Evolutionary conservation across 2,113 vertebrate genomes (phyloP).

Genomic region (Oncorhynchus masou): DNA sequence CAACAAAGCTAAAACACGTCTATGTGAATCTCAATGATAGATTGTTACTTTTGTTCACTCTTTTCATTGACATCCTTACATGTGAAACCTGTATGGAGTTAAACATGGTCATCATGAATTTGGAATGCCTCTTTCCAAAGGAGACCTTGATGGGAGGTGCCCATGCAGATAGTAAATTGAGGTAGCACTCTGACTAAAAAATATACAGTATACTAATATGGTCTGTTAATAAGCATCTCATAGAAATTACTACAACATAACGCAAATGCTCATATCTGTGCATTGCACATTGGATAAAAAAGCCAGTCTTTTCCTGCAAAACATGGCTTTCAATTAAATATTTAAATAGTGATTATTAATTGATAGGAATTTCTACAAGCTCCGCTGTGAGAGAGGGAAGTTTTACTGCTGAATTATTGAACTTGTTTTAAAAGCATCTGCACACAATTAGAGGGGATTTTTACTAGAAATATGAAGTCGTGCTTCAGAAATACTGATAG

Average conservation of each 20-base stretch:
- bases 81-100: too few relatives aligned
- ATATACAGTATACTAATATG: too few relatives aligned
- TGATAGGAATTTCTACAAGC: conserved; percentile 57
- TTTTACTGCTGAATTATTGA: conserved; percentile 65
- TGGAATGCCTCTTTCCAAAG: too few relatives aligned
- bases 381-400: conserved; percentile 42
- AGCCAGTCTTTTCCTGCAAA: too few relatives aligned
- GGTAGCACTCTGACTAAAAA: background rate
- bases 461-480: conserved; percentile 56
- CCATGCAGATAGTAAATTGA: background rate
- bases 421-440: conserved; percentile 69
- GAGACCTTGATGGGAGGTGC: too few relatives aligned
- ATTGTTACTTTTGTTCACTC: too few relatives aligned
- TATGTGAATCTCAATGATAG: too few relatives aligned
- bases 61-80: too few relatives aligned
- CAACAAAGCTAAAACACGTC: too few relatives aligned
- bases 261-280: background rate
- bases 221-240: too few relatives aligned
- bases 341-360: conserved; percentile 68
- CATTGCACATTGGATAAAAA: background rate
- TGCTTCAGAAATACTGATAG: background rate
- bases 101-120: too few relatives aligned
- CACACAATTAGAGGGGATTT: conserved; percentile 35
- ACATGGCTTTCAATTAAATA: conserved; percentile 44
- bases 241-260: background rate